Conservation (phyloP, 2,888 invertebrate genomes). For the Philereme vetulata region DNA sequence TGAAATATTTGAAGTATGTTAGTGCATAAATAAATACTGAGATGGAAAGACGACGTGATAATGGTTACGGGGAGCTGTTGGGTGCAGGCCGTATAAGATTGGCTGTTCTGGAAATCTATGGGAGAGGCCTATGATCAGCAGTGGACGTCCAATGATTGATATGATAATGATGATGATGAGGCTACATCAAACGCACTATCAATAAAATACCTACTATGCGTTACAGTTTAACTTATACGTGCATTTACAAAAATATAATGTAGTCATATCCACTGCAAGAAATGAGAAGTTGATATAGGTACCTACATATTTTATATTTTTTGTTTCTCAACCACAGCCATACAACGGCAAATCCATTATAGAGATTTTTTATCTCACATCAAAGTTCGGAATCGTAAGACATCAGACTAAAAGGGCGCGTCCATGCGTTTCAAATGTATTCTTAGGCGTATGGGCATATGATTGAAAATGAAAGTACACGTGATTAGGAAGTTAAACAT, state of each 20-base stretch:
- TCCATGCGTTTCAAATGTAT: constrained; percentile 47
- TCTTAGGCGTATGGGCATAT: constrained; percentile 53
- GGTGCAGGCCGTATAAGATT: no score
- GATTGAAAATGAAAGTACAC: constrained; percentile 55
- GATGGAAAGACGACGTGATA: no score
- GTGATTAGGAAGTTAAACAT: constrained; percentile 58
- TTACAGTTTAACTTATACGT: no score
- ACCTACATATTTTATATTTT: constrained; percentile 47
- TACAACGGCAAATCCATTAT: constrained; percentile 73
- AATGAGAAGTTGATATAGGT: constrained; percentile 46
- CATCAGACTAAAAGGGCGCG: constrained; percentile 45
- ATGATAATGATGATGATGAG: no score
- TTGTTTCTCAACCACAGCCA: constrained; percentile 62
- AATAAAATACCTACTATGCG: no score
- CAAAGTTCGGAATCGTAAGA: constrained; percentile 70
- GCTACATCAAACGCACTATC: no score
- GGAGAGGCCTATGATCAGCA: no score
- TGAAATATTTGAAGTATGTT: no score
- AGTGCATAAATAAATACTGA: no score
- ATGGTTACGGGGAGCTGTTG: no score
- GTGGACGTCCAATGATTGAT: no score
- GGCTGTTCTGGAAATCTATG: no score
- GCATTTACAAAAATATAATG: constrained; percentile 1
- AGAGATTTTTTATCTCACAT: constrained; percentile 76
- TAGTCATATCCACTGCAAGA: constrained; percentile 51